Evolutionary conservation across 1,140 invertebrate species (phyloP).

Genomic region (Stratiolaelaps scimitus): DNA sequence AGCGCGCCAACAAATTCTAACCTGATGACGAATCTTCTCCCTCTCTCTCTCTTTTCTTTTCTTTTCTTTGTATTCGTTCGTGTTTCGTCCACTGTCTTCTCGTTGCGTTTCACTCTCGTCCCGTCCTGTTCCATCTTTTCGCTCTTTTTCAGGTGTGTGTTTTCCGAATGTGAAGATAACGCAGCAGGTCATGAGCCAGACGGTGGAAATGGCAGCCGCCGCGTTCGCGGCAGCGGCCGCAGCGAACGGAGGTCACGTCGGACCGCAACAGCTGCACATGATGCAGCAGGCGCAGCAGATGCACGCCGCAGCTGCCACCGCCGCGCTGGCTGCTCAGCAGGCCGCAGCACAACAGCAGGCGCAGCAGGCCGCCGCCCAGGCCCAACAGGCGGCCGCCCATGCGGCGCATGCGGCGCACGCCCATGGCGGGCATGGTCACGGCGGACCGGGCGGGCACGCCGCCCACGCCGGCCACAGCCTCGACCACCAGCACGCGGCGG

Average conservation of each 20-base stretch:
- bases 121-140: background rate
- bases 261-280: constrained; percentile 28
- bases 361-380: constrained; percentile 3
- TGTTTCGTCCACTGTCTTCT: too few species aligned
- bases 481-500: background rate
- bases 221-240: constrained; percentile 23
- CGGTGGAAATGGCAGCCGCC: constrained; percentile 25
- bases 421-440: too few species aligned
- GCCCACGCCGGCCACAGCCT: too few species aligned
- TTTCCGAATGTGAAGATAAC: constrained; percentile 29
- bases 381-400: constrained; percentile 19
- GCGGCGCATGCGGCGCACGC: background rate
- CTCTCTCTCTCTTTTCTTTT: too few species aligned
- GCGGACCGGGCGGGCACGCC: too few species aligned
- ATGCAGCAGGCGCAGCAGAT: constrained; percentile 18
- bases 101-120: too few species aligned
- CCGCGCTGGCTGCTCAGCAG: background rate
- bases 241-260: constrained; percentile 22
- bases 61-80: too few species aligned
- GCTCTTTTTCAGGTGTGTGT: constrained; percentile 6
- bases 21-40: too few species aligned
- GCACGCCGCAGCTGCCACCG: constrained; percentile 16
- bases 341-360: constrained; percentile 20
- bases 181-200: constrained; percentile 28
- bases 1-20: too few species aligned